Percentiles rank a stretch among this genome's conserved stretches.
phyloP scores from a whole-genome alignment of 2,113 vertebrate genomes.

The Trinectes maculatus region DNA sequence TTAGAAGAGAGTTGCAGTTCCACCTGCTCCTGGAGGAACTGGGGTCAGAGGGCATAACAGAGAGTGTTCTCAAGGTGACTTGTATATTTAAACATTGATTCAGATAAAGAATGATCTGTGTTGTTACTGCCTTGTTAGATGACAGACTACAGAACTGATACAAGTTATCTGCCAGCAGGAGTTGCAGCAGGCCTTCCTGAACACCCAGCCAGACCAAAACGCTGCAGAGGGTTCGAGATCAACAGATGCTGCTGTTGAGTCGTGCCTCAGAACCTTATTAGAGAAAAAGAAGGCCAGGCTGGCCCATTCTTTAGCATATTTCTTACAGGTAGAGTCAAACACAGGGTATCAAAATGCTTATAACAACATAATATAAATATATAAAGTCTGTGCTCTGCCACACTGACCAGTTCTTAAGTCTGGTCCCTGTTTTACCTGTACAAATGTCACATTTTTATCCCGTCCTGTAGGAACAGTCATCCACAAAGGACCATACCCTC shows the following conservation, averaged over 20 bases:
- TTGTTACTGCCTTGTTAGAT: neutral
- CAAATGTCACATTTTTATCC: neutral
- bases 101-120: neutral
- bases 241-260: constrained; percentile 70
- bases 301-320: constrained; percentile 84
- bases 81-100: neutral
- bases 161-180: constrained; percentile 79
- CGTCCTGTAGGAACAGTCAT: constrained; percentile 73
- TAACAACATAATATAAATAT: too few species aligned
- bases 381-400: too few species aligned
- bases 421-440: neutral
- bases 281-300: constrained; percentile 81
- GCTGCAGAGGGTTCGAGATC: constrained; percentile 39
- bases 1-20: constrained; percentile 88
- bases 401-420: too few species aligned
- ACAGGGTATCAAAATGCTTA: too few species aligned
- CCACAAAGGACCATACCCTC: constrained; percentile 60
- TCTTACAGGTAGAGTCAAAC: constrained; percentile 78
- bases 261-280: constrained; percentile 84
- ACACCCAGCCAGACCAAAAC: constrained; percentile 53
- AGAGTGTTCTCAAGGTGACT: constrained; percentile 83
- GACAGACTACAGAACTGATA: neutral
- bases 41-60: constrained; percentile 79
- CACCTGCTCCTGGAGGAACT: constrained; percentile 91
- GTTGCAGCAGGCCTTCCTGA: constrained; percentile 84